A percentile compares a stretch with the other conserved stretches of the same genome.
Conservation (phyloP, 2,888 invertebrate genomes). For the Cactoblastis cactorum region DNA sequence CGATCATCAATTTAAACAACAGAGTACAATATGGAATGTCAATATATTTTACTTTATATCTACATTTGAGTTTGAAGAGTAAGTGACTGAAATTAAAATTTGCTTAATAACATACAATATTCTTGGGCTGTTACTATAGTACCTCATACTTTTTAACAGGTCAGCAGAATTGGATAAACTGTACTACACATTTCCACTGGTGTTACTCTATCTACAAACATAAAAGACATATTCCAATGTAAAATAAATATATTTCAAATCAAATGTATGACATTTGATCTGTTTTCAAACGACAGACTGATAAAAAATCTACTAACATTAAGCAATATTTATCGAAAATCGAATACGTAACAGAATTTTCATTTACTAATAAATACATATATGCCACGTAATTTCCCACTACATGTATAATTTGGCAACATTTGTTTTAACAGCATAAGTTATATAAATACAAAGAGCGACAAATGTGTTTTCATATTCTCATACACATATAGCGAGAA, state of each 20-base stretch:
- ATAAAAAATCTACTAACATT: slow-evolving; percentile 78
- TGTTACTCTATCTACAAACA: slow-evolving; percentile 74
- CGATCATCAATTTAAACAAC: slow-evolving; percentile 68
- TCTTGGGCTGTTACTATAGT: slow-evolving; percentile 45
- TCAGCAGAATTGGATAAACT: slow-evolving; percentile 48
- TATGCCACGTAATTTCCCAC: slow-evolving; percentile 49
- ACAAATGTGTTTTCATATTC: slow-evolving; percentile 20
- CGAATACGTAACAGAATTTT: slow-evolving; percentile 72
- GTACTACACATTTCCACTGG: slow-evolving; percentile 63
- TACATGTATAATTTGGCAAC: slow-evolving; percentile 40
- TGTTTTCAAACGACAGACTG: slow-evolving; percentile 70
- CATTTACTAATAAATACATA: slow-evolving; percentile 65
- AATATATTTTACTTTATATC: slow-evolving; percentile 78
- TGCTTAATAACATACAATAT: slow-evolving; percentile 71
- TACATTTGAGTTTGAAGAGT: slow-evolving; percentile 71
- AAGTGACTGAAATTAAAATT: slow-evolving; percentile 67
- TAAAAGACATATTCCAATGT: slow-evolving; percentile 75
- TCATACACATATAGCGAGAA: slow-evolving; percentile 49
- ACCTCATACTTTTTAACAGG: slow-evolving; percentile 44
- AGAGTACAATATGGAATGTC: slow-evolving; percentile 76
- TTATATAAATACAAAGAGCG: slow-evolving; percentile 18
- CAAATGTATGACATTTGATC: slow-evolving; percentile 79
- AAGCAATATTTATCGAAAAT: slow-evolving; percentile 75
- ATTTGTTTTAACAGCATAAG: slow-evolving; percentile 21
- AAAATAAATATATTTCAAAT: slow-evolving; percentile 79